Conservation (phyloP, 2,888 invertebrate species). For the Chloromyia formosa region DNA sequence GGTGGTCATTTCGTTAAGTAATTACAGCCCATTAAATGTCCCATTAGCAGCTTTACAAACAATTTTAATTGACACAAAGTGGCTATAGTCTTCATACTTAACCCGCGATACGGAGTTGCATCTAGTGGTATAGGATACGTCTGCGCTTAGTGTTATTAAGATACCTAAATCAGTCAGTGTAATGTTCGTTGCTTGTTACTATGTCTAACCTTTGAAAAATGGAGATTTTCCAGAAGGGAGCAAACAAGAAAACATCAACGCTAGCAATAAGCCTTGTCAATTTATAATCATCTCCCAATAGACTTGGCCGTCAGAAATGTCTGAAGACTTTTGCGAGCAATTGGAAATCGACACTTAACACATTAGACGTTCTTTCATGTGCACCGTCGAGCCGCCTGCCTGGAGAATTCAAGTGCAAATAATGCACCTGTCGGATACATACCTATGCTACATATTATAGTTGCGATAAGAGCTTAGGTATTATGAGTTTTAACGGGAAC, state of each 20-base stretch:
- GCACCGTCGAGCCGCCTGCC: not conserved
- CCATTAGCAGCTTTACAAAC: conserved; percentile 42
- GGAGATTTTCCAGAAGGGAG: conserved; percentile 7
- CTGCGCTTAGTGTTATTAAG: conserved; percentile 2
- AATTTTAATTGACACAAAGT: conserved; percentile 44
- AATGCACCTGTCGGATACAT: conserved; percentile 3
- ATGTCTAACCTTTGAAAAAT: conserved; percentile 12
- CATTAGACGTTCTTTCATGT: conserved; percentile 24
- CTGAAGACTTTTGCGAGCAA: conserved; percentile 8
- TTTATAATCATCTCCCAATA: conserved; percentile 38
- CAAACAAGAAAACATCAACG: conserved; percentile 20
- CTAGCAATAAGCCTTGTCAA: conserved; percentile 21
- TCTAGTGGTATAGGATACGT: not conserved
- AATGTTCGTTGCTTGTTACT: conserved; percentile 1
- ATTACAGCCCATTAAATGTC: conserved; percentile 42
- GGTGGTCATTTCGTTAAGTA: conserved; percentile 36
- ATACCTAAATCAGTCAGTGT: conserved; percentile 28
- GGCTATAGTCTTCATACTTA: conserved; percentile 16
- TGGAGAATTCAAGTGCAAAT: conserved; percentile 4
- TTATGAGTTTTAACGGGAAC: too few species aligned
- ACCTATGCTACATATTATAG: too few species aligned
- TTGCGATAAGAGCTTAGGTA: not conserved
- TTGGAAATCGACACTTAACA: conserved; percentile 29
- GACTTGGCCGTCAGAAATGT: conserved; percentile 16
- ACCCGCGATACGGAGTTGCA: not conserved